Evolutionary conservation across 2,888 invertebrate species (phyloP), one percentile per base, ranked within the genome.

Genomic region (Arenicola marina): DNA sequence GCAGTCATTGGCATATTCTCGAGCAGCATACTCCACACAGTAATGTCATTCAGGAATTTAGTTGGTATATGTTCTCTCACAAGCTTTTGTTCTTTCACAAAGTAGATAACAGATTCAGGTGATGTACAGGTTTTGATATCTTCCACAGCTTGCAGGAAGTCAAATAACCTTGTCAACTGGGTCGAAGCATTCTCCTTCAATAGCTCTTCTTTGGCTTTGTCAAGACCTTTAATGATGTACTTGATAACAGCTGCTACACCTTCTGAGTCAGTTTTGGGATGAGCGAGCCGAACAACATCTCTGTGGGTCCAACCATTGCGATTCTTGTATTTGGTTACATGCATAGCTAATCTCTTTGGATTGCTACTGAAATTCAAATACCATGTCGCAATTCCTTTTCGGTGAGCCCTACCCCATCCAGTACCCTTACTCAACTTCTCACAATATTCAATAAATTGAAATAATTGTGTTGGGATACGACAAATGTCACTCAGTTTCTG

Each of bases 281-380:
- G 75, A 29, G 74, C 56, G 28, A 76, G 63, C 33, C 84, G 76
- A 86, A 88, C 83, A n/a, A 92, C 84, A 72, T 90, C 91, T 73
- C 88, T 89, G 78, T 92, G 92, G 0, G 87, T 87, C 85, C 91
- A 89, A 2, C 89, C 89, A 73, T 89, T 87, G 67, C 88, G 86
- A 7, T 88, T 87, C 56, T 87, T 87, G 59, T 87, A 87, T 76
- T 87, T 86, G 2, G 89, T 88, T 26, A 90, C 86, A 69, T 88
- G 88, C 71, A 87, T 85, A 0, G 88, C 89, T 46, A 92, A 83
- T 56, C 88, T 87, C 77, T 86, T 78, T 0, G 90, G 87, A 15
- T 87, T 61, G 4, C 70, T 53, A 11, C 34, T 34, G 59, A 51
- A 66, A 32, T 33, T 46, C n/a, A 65, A 59, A 76, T 91, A 92